A percentile compares a stretch with the other conserved stretches of the same genome.
These are phyloP conservation scores for Momotus momota DNA, from an alignment of 2,797 vertebrate genomes.

Conservation along the genomic window DNA sequence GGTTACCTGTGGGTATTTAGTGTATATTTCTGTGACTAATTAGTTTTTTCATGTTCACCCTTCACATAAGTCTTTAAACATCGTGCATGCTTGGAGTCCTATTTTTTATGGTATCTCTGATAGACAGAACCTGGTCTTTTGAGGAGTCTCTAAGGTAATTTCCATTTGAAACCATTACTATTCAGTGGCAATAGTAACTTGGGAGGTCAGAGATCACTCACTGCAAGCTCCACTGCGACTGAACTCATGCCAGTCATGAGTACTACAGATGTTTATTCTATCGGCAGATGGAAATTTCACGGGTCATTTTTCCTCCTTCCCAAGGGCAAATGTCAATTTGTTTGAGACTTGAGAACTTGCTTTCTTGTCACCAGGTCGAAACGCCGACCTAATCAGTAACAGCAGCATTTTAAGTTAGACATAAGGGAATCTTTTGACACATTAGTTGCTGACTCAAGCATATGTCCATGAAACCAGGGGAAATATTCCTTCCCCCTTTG, in stretches of 20 bases:
- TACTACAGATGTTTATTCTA: constrained; percentile 42
- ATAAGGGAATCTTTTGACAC: neutral
- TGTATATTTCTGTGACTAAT: neutral
- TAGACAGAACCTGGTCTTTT: neutral
- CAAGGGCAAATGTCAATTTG: constrained; percentile 27
- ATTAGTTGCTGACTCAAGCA: constrained; percentile 39
- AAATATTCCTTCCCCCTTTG: neutral
- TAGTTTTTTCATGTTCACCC: neutral
- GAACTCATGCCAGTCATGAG: constrained; percentile 14
- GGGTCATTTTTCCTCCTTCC: constrained; percentile 56
- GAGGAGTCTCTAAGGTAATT: neutral
- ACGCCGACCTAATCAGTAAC: neutral
- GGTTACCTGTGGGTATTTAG: neutral
- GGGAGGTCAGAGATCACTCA: constrained; percentile 21
- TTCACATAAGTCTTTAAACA: neutral
- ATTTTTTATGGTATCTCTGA: neutral
- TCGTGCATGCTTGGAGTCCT: neutral
- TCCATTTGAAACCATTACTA: neutral
- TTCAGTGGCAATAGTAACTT: neutral
- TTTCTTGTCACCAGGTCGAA: constrained; percentile 29
- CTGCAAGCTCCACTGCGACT: neutral
- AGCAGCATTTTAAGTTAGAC: constrained; percentile 4
- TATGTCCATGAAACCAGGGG: neutral
- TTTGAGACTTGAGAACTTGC: constrained; percentile 18
- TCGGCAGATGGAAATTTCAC: constrained; percentile 50